phyloP scores from a whole-genome alignment of 2,888 invertebrate species.

The Spodoptera littoralis region DNA sequence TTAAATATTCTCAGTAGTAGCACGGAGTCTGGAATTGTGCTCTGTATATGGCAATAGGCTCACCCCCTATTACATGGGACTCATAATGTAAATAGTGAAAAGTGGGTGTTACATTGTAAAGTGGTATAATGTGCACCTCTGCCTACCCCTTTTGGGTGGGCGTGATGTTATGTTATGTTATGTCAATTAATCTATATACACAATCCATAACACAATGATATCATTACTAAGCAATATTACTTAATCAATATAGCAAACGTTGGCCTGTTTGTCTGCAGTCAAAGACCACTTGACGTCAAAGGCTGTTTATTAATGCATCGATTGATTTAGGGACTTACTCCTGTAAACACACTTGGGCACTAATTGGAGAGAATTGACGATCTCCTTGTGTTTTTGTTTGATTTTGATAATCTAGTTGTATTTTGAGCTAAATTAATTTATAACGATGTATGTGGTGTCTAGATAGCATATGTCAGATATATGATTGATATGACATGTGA shows the following conservation, averaged over 20 bases:
- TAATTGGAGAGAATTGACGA: constrained; percentile 30
- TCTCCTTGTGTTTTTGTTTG: constrained; percentile 17
- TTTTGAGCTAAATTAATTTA: background rate
- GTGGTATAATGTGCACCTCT: no score
- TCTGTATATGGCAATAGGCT: no score
- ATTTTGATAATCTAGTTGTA: constrained; percentile 1
- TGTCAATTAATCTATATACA: background rate
- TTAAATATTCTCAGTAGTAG: no score
- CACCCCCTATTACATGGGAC: no score
- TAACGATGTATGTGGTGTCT: no score
- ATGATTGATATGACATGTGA: no score
- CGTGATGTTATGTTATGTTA: no score
- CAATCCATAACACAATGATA: background rate
- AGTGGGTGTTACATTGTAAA: no score
- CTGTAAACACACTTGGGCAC: constrained; percentile 24
- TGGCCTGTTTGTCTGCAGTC: constrained; percentile 28
- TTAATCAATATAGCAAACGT: constrained; percentile 7
- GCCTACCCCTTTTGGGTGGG: no score
- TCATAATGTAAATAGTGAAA: no score
- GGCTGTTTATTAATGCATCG: constrained; percentile 34
- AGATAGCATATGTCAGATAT: no score
- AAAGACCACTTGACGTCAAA: constrained; percentile 39
- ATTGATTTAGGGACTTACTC: constrained; percentile 32
- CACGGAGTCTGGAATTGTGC: no score
- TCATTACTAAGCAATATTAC: background rate